These are phyloP conservation scores for Mallotus villosus DNA, from an alignment of 2,797 vertebrate species.

Conservation along the genomic window DNA sequence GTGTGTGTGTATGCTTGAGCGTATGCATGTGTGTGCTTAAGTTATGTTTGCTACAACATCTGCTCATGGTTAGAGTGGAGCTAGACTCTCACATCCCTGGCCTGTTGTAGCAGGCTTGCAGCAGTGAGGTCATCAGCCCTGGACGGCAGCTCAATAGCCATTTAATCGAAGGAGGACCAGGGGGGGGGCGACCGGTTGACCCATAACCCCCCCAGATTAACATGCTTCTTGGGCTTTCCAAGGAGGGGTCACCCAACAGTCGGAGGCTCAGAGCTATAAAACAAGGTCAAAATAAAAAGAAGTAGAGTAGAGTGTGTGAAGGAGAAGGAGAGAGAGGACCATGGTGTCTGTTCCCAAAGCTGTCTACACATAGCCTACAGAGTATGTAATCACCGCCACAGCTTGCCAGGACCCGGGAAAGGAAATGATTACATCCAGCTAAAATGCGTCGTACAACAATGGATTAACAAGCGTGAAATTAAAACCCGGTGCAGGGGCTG, in stretches of 20 bases:
- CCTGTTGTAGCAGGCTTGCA: constrained; percentile 45
- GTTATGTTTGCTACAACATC: constrained; percentile 76
- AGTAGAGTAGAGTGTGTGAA: constrained; percentile 1
- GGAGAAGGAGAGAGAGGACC: background rate
- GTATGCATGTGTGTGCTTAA: constrained; percentile 44
- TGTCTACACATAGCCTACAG: constrained; percentile 66
- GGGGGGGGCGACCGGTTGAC: constrained; percentile 18
- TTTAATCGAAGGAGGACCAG: constrained; percentile 47
- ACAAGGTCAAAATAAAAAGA: constrained; percentile 60
- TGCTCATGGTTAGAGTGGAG: constrained; percentile 74
- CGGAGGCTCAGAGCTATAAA: constrained; percentile 56
- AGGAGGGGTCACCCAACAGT: constrained; percentile 65
- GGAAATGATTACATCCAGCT: constrained; percentile 84
- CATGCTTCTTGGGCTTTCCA: constrained; percentile 58
- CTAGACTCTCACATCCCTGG: constrained; percentile 68
- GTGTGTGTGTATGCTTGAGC: constrained; percentile 17
- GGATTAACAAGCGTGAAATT: constrained; percentile 77
- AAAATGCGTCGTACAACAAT: constrained; percentile 78
- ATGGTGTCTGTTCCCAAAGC: constrained; percentile 67
- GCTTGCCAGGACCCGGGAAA: constrained; percentile 71
- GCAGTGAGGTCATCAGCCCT: constrained; percentile 72
- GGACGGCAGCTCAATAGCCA: constrained; percentile 53
- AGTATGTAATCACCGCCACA: constrained; percentile 74
- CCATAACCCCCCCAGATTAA: constrained; percentile 35
- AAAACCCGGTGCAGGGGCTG: constrained; percentile 70